Evolutionary conservation across 1,140 invertebrate genomes (phyloP), one percentile per base, ranked within the genome.

Genomic region (Drosophila arizonae): DNA sequence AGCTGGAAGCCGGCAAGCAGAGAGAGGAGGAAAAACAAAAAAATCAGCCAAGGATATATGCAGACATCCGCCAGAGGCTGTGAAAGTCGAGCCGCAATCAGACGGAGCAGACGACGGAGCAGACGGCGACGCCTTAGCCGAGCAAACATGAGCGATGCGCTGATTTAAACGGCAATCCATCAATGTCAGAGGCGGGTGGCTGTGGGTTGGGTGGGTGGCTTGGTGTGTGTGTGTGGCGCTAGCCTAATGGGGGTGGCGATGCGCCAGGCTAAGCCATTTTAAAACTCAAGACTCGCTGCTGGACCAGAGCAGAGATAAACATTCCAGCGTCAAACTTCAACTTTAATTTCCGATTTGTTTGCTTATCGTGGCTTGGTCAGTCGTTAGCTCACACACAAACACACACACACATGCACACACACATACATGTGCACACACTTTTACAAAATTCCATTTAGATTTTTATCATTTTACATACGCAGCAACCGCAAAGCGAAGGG

Each of bases 111-210:
- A 15, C 43, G 43, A 10, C n/a, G 43, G 6, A 24, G 21, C 21
- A 24, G 17, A 11, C 17, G 46, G 11, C 21, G 73, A 67, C 54
- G 85, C 75, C 26, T 66, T 46, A 15, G 63, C 30, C 69, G 81
- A 63, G 78, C 65, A 88, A 90, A 90, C 88, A 90, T 90, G 88
- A 90, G 64, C 79, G 88, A 90, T 90, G 82, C 88, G 88, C 88
- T 81, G 88, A 90, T 90, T 90, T 90, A 90, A 90, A 88, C 88
- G 82, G 82, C 82, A 90, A 90, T 90, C 90, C 88, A 90, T 90
- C 88, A 90, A 84, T 90, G 88, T 90, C 88, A 65, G 68, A 60
- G 73, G 68, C 55, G 73, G 67, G 67, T 70, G 62, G 60, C 21
- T 24, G 71, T 67, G 55, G 62, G 48, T 26, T 64, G 55, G 62